Conservation (phyloP, 2,113 vertebrate genomes). For the Meriones unguiculatus region DNA sequence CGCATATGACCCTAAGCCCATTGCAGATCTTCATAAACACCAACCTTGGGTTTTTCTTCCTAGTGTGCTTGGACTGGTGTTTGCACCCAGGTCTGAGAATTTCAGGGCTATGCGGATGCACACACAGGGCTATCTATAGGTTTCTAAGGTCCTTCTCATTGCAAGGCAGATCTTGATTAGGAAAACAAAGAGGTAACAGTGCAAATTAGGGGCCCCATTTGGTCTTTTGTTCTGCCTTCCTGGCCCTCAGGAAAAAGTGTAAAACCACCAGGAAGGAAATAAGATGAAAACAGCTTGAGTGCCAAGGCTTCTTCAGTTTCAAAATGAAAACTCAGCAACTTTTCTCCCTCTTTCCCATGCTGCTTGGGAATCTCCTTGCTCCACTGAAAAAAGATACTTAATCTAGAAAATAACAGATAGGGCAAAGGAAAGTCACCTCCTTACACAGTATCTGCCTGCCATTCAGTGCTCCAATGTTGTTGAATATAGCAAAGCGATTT, state of each 20-base stretch:
- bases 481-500: background rate
- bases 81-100: background rate
- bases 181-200: background rate
- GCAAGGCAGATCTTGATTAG: background rate
- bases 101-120: background rate
- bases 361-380: background rate
- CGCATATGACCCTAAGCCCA: background rate
- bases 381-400: slow-evolving; percentile 47
- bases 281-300: slow-evolving; percentile 25
- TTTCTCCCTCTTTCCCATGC: slow-evolving; percentile 1
- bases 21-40: background rate
- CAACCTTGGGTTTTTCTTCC: background rate
- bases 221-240: background rate
- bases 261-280: slow-evolving; percentile 22
- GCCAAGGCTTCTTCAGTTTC: slow-evolving; percentile 41
- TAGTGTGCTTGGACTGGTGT: background rate
- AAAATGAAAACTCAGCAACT: slow-evolving; percentile 3
- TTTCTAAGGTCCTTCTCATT: background rate
- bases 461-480: background rate
- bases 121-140: background rate
- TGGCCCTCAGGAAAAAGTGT: slow-evolving; percentile 46
- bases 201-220: background rate
- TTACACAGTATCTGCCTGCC: slow-evolving; percentile 24
- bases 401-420: slow-evolving; percentile 50
- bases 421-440: slow-evolving; percentile 55